Evolutionary conservation across 1,140 invertebrate genomes (phyloP).

Genomic region (Listronotus bonariensis): DNA sequence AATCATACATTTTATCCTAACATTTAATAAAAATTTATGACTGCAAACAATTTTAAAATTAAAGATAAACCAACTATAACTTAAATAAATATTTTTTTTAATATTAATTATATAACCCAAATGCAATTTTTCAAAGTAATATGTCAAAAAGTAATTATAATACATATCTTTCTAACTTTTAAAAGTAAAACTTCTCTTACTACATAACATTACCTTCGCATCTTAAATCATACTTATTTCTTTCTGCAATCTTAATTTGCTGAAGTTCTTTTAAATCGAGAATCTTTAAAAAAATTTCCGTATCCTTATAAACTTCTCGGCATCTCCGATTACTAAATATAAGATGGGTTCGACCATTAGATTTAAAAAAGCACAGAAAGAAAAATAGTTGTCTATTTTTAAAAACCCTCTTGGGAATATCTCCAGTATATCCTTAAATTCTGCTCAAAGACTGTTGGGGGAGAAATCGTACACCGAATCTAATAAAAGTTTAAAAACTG

Average conservation of each 20-base stretch:
- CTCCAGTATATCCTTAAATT: constrained; percentile 35
- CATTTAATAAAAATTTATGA: too few species aligned
- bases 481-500: constrained; percentile 27
- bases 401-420: constrained; percentile 24
- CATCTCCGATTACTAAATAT: constrained; percentile 35
- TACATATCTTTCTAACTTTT: too few species aligned
- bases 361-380: constrained; percentile 28
- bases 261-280: constrained; percentile 33
- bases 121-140: neutral
- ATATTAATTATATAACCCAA: neutral
- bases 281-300: constrained; percentile 18
- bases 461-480: constrained; percentile 35
- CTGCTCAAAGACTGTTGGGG: constrained; percentile 6
- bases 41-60: too few species aligned
- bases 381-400: constrained; percentile 32
- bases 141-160: too few species aligned
- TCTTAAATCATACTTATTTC: constrained; percentile 36
- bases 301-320: constrained; percentile 28
- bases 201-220: constrained; percentile 17
- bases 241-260: constrained; percentile 12
- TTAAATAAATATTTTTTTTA: too few species aligned
- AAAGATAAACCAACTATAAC: too few species aligned
- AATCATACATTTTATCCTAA: too few species aligned
- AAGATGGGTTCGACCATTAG: constrained; percentile 25
- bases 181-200: neutral